Evolutionary conservation across 2,113 vertebrate species (phyloP), one percentile per base, ranked within the genome.

Genomic region (Phalacrocorax pelagicus): DNA sequence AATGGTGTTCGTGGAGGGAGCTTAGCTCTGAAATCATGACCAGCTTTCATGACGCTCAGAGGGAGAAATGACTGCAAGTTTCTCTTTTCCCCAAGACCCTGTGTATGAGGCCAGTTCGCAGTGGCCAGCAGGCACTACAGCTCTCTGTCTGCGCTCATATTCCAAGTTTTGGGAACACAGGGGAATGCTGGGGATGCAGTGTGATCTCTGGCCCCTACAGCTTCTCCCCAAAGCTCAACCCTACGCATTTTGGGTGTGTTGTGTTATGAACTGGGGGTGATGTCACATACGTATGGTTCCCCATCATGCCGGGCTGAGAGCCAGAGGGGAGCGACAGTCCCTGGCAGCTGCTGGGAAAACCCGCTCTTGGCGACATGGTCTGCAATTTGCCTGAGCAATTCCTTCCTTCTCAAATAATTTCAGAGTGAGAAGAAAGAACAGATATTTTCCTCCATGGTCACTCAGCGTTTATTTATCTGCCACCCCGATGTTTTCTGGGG

Each of bases 81-180:
- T 78, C 63, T 73, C n/a, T 80, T 36, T 77, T 69, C 24, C 55
- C 54, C 40, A 47, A 57, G 34, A 59, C n/a, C 20, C 20, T 38
- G 44, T 16, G 2, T 27, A n/a, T 0, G 2, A 54, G 46, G 26
- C 47, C 23, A 38, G 46, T 8, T 85, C 7, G 4, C 1, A 1
- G 72, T 30, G 27, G 17, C 47, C 55, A 81, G 36, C 30, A 20
- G 15, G 15, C 7, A 11, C 12, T 22, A 9, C 29, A 40, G 38
- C 49, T 40, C 26, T 42, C n/a, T 51, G 38, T 62, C 47, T 46
- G 36, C 40, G 63, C 36, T 46, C 2, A 4, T 30, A 20, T 59
- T 69, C n/a, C 54, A 27, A 6, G 9, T 47, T 69, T 52, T 38
- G 40, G 77, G 80, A 75, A 40, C 38, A 72, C 7, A 17, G 7